phyloP scores from a whole-genome alignment of 2,888 invertebrate species.

The Torymus tubicola region DNA sequence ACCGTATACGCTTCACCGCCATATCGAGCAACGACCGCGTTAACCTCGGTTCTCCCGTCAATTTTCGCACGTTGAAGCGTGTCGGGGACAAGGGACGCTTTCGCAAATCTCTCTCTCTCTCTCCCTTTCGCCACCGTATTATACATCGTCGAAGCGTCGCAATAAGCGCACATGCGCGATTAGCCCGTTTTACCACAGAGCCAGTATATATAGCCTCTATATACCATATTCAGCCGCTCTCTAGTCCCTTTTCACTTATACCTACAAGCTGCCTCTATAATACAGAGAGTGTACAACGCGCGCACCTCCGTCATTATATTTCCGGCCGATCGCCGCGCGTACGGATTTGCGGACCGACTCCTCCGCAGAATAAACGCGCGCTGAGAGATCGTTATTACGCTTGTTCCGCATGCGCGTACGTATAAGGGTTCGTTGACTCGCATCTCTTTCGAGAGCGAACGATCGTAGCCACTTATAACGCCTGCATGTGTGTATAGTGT shows the following conservation, averaged over 20 bases:
- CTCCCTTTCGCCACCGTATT: neutral
- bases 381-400: constrained; percentile 49
- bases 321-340: constrained; percentile 14
- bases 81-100: neutral
- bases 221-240: too few relatives aligned
- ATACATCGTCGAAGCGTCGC: neutral
- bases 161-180: neutral
- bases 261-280: constrained; percentile 24
- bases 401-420: constrained; percentile 34
- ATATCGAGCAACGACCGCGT: too few relatives aligned
- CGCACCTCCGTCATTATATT: neutral
- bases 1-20: too few relatives aligned
- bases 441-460: too few relatives aligned
- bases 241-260: constrained; percentile 31
- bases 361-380: too few relatives aligned
- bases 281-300: too few relatives aligned
- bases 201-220: too few relatives aligned
- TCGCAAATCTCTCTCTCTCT: neutral
- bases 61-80: neutral
- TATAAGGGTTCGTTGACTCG: neutral
- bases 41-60: neutral
- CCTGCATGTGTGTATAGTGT: too few relatives aligned
- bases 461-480: too few relatives aligned
- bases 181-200: constrained; percentile 21
- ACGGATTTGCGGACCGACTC: neutral